phyloP scores from a whole-genome alignment of 2,888 invertebrate genomes.

The Chironomus riparius region DNA sequence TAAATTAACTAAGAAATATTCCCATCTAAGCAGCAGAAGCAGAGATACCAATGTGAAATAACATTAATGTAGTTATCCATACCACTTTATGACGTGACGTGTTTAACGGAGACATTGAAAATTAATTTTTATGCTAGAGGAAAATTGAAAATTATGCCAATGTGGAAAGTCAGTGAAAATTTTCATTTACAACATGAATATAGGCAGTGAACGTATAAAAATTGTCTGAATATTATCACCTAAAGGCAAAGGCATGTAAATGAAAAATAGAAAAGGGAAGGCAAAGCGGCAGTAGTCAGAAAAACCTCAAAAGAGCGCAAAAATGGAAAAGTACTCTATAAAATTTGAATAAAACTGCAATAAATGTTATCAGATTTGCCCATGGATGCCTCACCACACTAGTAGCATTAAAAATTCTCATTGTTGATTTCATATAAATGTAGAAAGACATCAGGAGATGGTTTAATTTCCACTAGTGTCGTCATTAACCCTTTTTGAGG shows the following conservation, averaged over 20 bases:
- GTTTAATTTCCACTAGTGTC: conserved; percentile 22
- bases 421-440: neutral
- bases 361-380: conserved; percentile 26
- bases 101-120: conserved; percentile 1
- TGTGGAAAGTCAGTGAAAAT: neutral
- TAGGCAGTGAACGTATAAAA: neutral
- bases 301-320: conserved; percentile 10
- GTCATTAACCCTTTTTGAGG: conserved; percentile 21
- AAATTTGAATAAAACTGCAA: conserved; percentile 26
- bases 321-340: conserved; percentile 16
- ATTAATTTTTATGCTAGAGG: conserved; percentile 4
- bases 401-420: neutral
- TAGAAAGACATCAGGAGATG: neutral
- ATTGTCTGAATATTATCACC: conserved; percentile 16
- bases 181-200: too few species aligned
- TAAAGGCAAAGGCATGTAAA: neutral
- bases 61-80: too few species aligned
- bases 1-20: too few species aligned
- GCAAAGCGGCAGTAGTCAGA: neutral
- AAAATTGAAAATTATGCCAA: conserved; percentile 20
- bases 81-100: neutral
- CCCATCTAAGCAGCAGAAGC: too few species aligned
- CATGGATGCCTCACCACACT: conserved; percentile 2
- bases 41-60: too few species aligned
- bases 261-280: neutral